phyloP scores from a whole-genome alignment of 1,140 invertebrate species.

The Gonatopus flavifemur region DNA sequence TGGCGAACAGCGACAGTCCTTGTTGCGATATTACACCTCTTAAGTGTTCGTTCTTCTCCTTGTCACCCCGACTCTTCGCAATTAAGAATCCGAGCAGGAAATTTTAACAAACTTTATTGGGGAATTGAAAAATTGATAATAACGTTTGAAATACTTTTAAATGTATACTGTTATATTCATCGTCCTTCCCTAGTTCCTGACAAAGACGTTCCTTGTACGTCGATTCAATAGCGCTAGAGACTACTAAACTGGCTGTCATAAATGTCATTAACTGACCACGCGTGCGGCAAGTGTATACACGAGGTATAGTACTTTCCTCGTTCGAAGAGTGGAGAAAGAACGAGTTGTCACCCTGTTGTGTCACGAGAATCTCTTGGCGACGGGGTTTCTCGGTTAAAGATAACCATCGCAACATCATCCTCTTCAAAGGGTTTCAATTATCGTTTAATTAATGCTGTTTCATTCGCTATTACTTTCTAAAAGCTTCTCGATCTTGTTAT shows the following conservation, averaged over 20 bases:
- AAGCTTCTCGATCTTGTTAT: too few species aligned
- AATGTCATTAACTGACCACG: slow-evolving; percentile 25
- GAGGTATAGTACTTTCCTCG: too few species aligned
- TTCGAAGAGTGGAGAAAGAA: slow-evolving; percentile 11
- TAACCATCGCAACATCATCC: slow-evolving; percentile 17
- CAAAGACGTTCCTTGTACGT: too few species aligned
- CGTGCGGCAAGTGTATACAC: too few species aligned
- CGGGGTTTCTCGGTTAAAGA: neutral
- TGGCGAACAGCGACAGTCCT: slow-evolving; percentile 35
- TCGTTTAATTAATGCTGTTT: slow-evolving; percentile 21
- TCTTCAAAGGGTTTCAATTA: slow-evolving; percentile 21
- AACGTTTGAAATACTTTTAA: neutral
- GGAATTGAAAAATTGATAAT: neutral
- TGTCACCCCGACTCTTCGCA: neutral
- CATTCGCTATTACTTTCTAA: too few species aligned
- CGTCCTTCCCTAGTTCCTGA: too few species aligned
- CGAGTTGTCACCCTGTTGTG: slow-evolving; percentile 16
- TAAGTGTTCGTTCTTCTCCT: neutral
- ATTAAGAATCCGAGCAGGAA: neutral
- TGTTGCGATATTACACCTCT: slow-evolving; percentile 26
- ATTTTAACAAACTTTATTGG: too few species aligned
- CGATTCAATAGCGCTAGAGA: neutral
- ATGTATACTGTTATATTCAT: too few species aligned
- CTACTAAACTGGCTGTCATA: slow-evolving; percentile 11
- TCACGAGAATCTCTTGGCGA: neutral